Evolutionary conservation across 2,888 invertebrate species (phyloP).

Genomic region (Cosmia trapezina): DNA sequence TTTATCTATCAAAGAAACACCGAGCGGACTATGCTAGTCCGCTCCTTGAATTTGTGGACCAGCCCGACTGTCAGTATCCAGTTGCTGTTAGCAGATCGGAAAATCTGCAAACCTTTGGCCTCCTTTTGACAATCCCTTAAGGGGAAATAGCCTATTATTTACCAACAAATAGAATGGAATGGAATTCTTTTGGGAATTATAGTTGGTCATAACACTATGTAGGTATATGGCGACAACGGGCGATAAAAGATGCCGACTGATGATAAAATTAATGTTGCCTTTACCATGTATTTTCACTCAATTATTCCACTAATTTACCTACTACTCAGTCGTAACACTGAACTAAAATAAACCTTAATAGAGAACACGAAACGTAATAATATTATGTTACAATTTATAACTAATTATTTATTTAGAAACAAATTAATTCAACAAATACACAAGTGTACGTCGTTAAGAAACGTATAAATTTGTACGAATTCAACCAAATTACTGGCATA

Average conservation of each 20-base stretch:
- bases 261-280: conserved; percentile 8
- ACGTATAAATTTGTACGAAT: conserved; percentile 42
- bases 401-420: conserved; percentile 28
- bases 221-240: neutral
- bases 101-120: neutral
- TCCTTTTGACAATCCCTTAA: neutral
- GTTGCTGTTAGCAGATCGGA: neutral
- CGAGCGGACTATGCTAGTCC: no score
- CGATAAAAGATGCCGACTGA: neutral
- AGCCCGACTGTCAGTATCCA: no score
- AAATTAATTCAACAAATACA: conserved; percentile 43
- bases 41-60: no score
- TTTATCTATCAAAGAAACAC: no score
- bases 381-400: conserved; percentile 40
- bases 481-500: conserved; percentile 34
- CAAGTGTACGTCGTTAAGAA: conserved; percentile 34
- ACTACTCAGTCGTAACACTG: conserved; percentile 2
- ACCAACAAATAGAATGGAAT: neutral
- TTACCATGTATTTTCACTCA: conserved; percentile 9
- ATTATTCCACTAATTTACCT: neutral
- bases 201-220: neutral
- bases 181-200: neutral
- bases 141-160: neutral
- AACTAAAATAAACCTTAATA: conserved; percentile 24
- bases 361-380: conserved; percentile 18